Conservation (phyloP, 2,113 vertebrate genomes). For the Thryonomys swinderianus region DNA sequence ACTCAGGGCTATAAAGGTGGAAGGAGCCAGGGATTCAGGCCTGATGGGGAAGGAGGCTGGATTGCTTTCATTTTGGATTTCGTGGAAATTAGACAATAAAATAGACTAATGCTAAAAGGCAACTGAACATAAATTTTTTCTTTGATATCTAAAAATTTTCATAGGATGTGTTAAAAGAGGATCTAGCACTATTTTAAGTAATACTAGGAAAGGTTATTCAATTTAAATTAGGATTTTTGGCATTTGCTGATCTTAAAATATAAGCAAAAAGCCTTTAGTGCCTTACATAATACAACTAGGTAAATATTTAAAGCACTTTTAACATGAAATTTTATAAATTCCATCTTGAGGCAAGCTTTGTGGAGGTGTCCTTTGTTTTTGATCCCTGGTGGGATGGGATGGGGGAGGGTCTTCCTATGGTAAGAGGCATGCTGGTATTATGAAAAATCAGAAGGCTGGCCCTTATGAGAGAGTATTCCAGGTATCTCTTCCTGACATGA, state of each 20-base stretch:
- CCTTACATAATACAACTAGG: constrained; percentile 20
- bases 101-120: background rate
- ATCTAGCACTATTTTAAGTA: background rate
- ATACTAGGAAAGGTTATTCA: constrained; percentile 49
- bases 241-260: constrained; percentile 70
- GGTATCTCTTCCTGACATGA: background rate
- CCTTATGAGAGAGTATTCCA: background rate
- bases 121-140: constrained; percentile 30
- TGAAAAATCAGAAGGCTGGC: background rate
- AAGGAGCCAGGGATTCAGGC: background rate
- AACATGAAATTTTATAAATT: background rate
- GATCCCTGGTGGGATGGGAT: too few species aligned
- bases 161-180: constrained; percentile 7
- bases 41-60: accelerated
- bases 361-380: background rate
- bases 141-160: constrained; percentile 16
- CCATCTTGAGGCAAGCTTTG: background rate
- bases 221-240: constrained; percentile 59
- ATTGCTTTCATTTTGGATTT: background rate
- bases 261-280: constrained; percentile 50
- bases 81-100: constrained; percentile 15
- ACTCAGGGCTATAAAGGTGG: too few species aligned
- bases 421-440: background rate
- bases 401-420: background rate
- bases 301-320: constrained; percentile 54